phyloP scores from a whole-genome alignment of 1,140 invertebrate species.

The Eufriesea mexicana region DNA sequence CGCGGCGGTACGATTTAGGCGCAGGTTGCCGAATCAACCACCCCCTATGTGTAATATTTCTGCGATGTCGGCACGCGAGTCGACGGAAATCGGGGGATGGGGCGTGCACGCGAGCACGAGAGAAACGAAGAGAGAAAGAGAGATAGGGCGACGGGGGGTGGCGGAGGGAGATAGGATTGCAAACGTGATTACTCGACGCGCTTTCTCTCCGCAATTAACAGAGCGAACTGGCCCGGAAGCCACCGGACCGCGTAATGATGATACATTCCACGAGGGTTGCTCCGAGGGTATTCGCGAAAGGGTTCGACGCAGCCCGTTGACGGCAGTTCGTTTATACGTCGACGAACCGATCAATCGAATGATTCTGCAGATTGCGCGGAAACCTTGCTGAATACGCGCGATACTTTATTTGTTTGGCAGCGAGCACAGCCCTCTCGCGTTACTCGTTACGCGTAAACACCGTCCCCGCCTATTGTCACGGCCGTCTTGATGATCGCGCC shows the following conservation, averaged over 20 bases:
- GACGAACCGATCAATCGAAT: constrained; percentile 56
- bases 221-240: constrained; percentile 60
- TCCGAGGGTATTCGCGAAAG: constrained; percentile 41
- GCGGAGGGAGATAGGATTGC: constrained; percentile 32
- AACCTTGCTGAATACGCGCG: constrained; percentile 26
- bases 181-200: constrained; percentile 63
- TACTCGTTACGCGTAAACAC: neutral
- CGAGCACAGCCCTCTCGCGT: neutral
- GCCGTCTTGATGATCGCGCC: neutral
- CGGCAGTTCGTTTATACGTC: constrained; percentile 56
- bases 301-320: constrained; percentile 51
- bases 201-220: constrained; percentile 69
- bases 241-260: constrained; percentile 68
- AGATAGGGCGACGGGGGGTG: neutral
- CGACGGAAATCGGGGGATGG: neutral
- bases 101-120: neutral
- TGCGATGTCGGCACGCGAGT: constrained; percentile 51
- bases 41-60: constrained; percentile 53
- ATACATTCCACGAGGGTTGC: constrained; percentile 66
- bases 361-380: constrained; percentile 58
- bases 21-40: constrained; percentile 51
- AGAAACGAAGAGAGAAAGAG: neutral
- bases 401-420: constrained; percentile 34
- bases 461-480: neutral
- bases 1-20: constrained; percentile 28